Base-by-base conservation (phyloP, 2,888 invertebrate species). In the Limenitis arthemis region DNA sequence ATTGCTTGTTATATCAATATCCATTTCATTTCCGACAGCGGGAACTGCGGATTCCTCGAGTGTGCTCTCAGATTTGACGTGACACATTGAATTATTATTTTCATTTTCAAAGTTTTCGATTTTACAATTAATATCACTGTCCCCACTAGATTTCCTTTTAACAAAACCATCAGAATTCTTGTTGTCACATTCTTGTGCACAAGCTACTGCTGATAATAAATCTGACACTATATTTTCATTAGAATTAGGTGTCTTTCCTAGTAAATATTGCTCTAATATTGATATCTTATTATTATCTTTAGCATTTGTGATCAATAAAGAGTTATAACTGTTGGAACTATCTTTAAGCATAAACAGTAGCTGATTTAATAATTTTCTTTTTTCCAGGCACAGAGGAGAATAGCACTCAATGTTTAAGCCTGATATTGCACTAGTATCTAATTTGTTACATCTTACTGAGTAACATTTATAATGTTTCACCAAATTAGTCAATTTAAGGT, bases 331-430 rank as follows among this genome's bases (percentile, higher is more conserved):
- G 39, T 85, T 65, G 29, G 68, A 70, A 51, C 91, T 92, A 5
- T 91, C 91, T 90, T 70, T 91, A 78, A 68, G 91, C 67, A 62
- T 91, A 66, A 52, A 87, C 64, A 62, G 91, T 44, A 95, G 75
- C 65, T 94, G 92, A 61, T 90, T 90, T 44, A 94, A 88, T 5
- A 94, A 83, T 61, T 89, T 89, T 5, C 89, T 90, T 69, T 93
- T 91, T 69, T 92, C 91, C 48, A 94, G 83, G 70, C 96, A 96
- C 43, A 93, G 75, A 0, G 95, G 94, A 0, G 96, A 96, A 71
- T 94, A 96, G 66, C 96, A 96, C 44, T 80, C 63, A 70, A 88
- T 58, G 86, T 80, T 79, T 68, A 91, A 47, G 31, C 58, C 73
- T 76, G 52, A 86, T 59, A 75, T 72, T 60, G 89, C 89, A 56